Conservation (phyloP, 2,113 vertebrate genomes). For the Tor tambroides region DNA sequence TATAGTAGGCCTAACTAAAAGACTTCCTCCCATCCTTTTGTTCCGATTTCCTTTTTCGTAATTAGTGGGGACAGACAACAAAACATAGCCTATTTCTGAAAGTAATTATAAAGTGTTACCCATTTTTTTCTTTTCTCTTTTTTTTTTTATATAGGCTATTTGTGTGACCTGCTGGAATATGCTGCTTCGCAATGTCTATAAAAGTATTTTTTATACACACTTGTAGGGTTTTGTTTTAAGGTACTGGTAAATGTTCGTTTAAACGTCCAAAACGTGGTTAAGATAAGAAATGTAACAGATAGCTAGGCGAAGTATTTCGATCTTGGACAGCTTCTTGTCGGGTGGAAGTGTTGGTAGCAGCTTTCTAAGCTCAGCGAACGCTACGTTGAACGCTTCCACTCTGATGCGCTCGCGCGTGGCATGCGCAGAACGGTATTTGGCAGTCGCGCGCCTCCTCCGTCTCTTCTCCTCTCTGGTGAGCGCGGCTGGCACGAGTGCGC, state of each 20-base stretch:
- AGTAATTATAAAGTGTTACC: not conserved
- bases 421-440: slow-evolving; percentile 79
- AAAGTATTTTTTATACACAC: slow-evolving; percentile 8
- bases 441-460: slow-evolving; percentile 75
- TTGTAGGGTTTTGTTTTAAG: not conserved
- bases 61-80: not conserved
- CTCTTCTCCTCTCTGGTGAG: slow-evolving; percentile 91
- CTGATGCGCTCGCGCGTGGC: slow-evolving; percentile 81
- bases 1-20: not conserved
- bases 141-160: not conserved
- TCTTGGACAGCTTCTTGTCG: slow-evolving; percentile 87
- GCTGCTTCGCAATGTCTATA: not conserved
- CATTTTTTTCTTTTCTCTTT: not conserved
- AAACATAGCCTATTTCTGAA: not conserved
- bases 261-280: slow-evolving; percentile 88
- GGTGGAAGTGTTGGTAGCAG: slow-evolving; percentile 84
- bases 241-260: slow-evolving; percentile 44
- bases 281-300: slow-evolving; percentile 90
- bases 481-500: slow-evolving; percentile 78
- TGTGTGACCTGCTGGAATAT: not conserved
- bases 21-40: not conserved
- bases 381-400: slow-evolving; percentile 81
- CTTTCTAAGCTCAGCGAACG: slow-evolving; percentile 78
- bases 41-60: not conserved
- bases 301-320: slow-evolving; percentile 84